Conservation (phyloP, 2,113 vertebrate genomes). For the Helogale parvula region DNA sequence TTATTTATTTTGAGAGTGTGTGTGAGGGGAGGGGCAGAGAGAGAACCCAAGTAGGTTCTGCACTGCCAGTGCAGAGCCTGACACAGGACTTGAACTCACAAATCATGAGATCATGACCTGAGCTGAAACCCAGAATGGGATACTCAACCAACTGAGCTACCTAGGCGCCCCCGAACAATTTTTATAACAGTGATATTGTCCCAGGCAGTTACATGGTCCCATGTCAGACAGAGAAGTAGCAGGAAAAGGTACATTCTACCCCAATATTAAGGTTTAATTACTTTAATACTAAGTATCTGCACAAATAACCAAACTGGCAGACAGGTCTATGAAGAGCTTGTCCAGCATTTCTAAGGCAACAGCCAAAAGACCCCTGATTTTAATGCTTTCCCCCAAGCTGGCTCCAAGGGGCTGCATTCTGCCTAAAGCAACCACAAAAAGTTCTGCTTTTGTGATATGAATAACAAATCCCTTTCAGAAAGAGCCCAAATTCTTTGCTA, state of each 20-base stretch:
- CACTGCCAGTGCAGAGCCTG: too few relatives aligned
- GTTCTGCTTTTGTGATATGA: not conserved
- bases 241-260: not conserved
- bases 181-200: not conserved
- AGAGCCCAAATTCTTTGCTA: not conserved
- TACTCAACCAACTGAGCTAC: too few relatives aligned
- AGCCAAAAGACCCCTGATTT: not conserved
- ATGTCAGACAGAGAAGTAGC: not conserved
- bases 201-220: not conserved
- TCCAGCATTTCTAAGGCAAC: not conserved
- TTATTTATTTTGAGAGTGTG: too few relatives aligned
- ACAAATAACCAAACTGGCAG: not conserved
- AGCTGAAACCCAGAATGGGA: too few relatives aligned
- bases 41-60: too few relatives aligned
- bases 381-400: not conserved
- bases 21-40: too few relatives aligned
- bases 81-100: too few relatives aligned
- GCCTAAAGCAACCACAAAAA: not conserved
- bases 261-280: conserved; percentile 6
- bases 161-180: not conserved
- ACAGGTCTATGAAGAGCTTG: not conserved
- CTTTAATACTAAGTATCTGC: conserved; percentile 22
- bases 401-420: not conserved
- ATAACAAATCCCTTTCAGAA: not conserved
- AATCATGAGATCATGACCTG: too few relatives aligned